Evolutionary conservation across 2,888 invertebrate species (phyloP).

Genomic region (Eucera pruinosa): DNA sequence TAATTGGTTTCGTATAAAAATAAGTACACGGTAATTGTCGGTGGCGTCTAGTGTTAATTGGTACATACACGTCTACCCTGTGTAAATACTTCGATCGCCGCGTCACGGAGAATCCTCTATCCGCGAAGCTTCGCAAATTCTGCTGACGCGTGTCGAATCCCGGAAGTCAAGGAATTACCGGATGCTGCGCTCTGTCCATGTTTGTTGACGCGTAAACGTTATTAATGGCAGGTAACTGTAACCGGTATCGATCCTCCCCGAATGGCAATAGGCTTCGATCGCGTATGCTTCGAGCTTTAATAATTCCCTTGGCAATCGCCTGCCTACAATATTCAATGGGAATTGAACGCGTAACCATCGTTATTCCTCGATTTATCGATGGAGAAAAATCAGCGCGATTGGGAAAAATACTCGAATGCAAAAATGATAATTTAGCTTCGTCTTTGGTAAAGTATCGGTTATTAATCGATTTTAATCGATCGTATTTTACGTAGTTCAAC

Average conservation of each 20-base stretch:
- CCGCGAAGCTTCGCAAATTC: slow-evolving; percentile 11
- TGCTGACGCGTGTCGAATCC: slow-evolving; percentile 15
- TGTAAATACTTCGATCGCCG: too few species aligned
- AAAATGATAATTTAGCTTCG: too few species aligned
- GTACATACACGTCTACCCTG: too few species aligned
- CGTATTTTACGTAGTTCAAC: too few species aligned
- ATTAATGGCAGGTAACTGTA: slow-evolving; percentile 25
- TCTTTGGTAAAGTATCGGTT: too few species aligned
- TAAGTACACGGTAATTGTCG: too few species aligned
- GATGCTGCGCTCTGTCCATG: slow-evolving; percentile 2
- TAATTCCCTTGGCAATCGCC: not conserved
- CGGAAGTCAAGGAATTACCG: slow-evolving; percentile 20
- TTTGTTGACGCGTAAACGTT: slow-evolving; percentile 31
- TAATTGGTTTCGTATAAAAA: too few species aligned
- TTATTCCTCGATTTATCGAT: not conserved
- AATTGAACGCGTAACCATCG: not conserved
- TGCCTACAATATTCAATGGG: slow-evolving; percentile 1
- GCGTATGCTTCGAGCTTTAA: not conserved
- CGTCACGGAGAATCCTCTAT: not conserved
- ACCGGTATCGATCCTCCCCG: slow-evolving; percentile 18
- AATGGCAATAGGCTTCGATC: slow-evolving; percentile 10
- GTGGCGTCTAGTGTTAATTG: too few species aligned
- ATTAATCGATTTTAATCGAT: too few species aligned
- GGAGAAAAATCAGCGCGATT: too few species aligned
- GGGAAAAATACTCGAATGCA: too few species aligned